phyloP scores from a whole-genome alignment of 2,797 vertebrate genomes.

The Pseudochirops corinnae region DNA sequence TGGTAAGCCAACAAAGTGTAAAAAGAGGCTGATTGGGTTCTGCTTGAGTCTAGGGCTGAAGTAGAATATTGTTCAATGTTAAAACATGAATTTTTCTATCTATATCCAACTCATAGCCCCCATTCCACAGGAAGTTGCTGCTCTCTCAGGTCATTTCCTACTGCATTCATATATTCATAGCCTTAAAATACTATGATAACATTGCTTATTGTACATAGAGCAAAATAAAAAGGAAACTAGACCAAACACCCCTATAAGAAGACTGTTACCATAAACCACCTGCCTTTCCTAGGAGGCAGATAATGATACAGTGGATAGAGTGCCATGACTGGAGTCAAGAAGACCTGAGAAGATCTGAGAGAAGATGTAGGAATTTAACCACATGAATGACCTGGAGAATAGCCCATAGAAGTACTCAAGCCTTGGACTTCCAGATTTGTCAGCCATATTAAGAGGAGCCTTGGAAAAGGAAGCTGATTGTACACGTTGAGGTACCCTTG shows the following conservation, averaged over 20 bases:
- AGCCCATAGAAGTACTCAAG: background rate
- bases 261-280: background rate
- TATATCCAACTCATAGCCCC: background rate
- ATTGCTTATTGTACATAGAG: background rate
- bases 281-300: background rate
- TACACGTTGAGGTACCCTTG: background rate
- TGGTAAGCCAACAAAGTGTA: background rate
- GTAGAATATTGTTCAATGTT: background rate
- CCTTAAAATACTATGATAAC: background rate
- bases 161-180: background rate
- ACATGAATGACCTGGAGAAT: background rate
- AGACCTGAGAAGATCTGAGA: background rate
- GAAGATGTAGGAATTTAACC: background rate
- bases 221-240: background rate
- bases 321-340: background rate
- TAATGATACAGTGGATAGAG: background rate
- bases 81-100: background rate
- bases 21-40: background rate
- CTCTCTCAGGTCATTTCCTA: background rate
- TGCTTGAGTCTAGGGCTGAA: background rate
- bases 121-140: background rate
- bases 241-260: background rate
- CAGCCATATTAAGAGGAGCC: background rate
- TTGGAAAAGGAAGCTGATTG: background rate
- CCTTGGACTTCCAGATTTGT: background rate